Base-by-base conservation (phyloP, 1,140 invertebrate genomes). In the Drosophila ercepeae region DNA sequence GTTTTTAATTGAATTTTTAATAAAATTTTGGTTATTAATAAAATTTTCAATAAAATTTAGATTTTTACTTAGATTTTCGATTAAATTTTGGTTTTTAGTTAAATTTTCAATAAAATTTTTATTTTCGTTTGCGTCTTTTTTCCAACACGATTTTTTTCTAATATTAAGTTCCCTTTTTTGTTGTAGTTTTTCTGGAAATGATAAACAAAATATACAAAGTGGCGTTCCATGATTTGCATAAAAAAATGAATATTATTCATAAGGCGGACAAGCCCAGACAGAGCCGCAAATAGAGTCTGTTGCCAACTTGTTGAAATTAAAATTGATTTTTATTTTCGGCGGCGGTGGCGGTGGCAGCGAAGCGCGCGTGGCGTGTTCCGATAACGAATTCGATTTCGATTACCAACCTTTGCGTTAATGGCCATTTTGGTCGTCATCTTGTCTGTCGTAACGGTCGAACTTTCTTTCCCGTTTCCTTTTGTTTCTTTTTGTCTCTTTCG, bases 401-500 rank as follows among this genome's bases (percentile, higher is more conserved):
- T 88, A 77, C 86, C 27, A 78, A 89, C 86, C 86, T 89, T 89
- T 27, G 86, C 86, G 54, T 89, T 89, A 32, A 89, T 89, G 44
- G 86, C 86, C 86, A 89, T 89, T 89, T 89, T 89, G 71, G 79
- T 82, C 21, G 79, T 89, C 86, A 89, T 89, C 16, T 81, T 58
- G 41, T 21, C 34, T 45, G 5, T 19, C 14, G 29, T 25, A 19
- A 5, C 16, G 14, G 19, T 41, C 42, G 29, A 67, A 68, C 48
- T 53, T 67, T 68, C 60, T 67, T 44, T 65, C 19, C 21, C 46
- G 59, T 16, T 52, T 14, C 1, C 8, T 25, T 4, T 6, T 6
- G 50, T 18, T 27, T 36, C 52, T 29, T 42, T n/a, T 11, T 16
- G 16, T 16, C 23, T 27, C 23, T 57, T 34, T n/a, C 3, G 9